Evolutionary conservation across 2,113 vertebrate species (phyloP).

Genomic region (Brevimyrus niger): DNA sequence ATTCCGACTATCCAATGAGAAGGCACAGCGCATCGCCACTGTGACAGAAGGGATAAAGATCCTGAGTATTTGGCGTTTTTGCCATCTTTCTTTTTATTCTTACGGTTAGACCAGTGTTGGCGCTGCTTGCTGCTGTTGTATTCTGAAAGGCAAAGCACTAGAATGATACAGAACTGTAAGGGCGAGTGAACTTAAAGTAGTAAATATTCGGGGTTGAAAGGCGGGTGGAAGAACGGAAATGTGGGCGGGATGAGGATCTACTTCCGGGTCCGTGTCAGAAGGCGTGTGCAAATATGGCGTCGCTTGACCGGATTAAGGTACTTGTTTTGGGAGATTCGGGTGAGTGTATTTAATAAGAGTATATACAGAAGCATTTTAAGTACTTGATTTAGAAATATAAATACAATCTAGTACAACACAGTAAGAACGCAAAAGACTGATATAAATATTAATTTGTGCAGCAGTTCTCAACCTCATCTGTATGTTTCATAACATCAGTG

Average conservation of each 20-base stretch:
- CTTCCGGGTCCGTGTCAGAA: constrained; percentile 31
- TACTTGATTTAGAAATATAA: too few species aligned
- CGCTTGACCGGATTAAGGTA: constrained; percentile 88
- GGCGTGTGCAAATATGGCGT: constrained; percentile 69
- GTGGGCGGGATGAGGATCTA: constrained; percentile 20
- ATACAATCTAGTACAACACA: neutral
- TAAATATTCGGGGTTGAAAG: neutral
- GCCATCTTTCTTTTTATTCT: neutral
- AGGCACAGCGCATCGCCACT: neutral
- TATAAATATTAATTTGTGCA: neutral
- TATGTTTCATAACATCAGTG: neutral
- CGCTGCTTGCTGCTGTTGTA: neutral
- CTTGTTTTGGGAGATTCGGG: constrained; percentile 93
- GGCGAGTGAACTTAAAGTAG: neutral
- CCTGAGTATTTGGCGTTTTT: neutral
- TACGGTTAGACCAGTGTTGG: neutral
- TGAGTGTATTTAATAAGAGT: constrained; percentile 47
- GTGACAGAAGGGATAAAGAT: neutral
- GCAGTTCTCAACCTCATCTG: neutral
- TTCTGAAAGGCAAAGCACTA: neutral
- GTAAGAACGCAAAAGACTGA: neutral
- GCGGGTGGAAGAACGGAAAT: neutral
- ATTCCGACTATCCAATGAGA: neutral
- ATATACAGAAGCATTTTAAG: neutral
- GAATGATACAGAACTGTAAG: neutral